A percentile compares a stretch with the other conserved stretches of the same genome.
phyloP scores from a whole-genome alignment of 2,797 vertebrate genomes.

The Masticophis lateralis region DNA sequence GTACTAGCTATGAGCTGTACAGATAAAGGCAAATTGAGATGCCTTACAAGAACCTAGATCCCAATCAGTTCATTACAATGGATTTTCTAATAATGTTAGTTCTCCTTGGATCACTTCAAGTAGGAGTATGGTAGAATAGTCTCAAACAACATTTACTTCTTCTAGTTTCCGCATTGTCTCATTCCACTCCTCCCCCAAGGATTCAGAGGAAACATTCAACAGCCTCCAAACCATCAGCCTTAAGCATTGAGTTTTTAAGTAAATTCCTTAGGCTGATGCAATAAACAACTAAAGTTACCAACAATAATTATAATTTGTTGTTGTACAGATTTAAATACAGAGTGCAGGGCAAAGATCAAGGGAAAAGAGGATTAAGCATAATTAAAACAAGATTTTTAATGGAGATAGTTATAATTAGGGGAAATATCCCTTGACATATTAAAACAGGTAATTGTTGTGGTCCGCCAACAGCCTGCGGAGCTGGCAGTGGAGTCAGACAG shows the following conservation, averaged over 20 bases:
- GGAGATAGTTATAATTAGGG: background rate
- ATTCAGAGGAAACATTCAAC: background rate
- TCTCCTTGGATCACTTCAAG: background rate
- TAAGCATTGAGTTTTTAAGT: background rate
- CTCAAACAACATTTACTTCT: background rate
- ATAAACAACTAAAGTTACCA: background rate
- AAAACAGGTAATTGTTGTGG: background rate
- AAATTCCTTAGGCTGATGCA: background rate
- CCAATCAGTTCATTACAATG: slow-evolving; percentile 16
- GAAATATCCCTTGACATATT: background rate
- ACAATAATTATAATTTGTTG: background rate
- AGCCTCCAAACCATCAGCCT: background rate
- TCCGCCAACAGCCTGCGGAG: too few species aligned
- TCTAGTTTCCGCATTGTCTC: background rate
- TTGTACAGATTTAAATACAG: background rate
- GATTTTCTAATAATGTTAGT: slow-evolving; percentile 2
- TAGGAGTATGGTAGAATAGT: background rate
- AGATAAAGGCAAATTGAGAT: slow-evolving; percentile 27
- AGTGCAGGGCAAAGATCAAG: background rate
- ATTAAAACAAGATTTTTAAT: background rate
- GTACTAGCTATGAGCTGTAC: background rate
- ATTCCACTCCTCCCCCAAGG: accelerated
- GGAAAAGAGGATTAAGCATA: too few species aligned
- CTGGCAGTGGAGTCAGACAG: too few species aligned
- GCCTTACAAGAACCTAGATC: slow-evolving; percentile 33